Conservation (phyloP, 2,797 vertebrate genomes). For the Lithobates sylvaticus region DNA sequence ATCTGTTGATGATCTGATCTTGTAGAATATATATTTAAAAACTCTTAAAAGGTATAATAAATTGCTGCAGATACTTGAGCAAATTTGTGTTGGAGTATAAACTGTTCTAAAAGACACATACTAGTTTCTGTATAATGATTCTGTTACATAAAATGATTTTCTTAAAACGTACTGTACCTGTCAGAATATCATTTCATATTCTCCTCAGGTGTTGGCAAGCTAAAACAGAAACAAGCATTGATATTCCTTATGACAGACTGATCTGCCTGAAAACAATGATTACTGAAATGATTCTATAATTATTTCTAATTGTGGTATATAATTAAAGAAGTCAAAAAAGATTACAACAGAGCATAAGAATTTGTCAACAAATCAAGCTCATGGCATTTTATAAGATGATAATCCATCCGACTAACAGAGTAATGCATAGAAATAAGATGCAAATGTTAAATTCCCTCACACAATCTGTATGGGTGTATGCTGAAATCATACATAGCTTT, state of each 20-base stretch:
- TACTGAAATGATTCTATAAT: slow-evolving; percentile 38
- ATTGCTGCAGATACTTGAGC: too few relatives aligned
- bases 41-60: too few relatives aligned
- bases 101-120: too few relatives aligned
- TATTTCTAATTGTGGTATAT: slow-evolving; percentile 31
- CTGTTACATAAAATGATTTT: neutral
- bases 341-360: slow-evolving; percentile 23
- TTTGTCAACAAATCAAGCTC: slow-evolving; percentile 27
- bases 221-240: neutral
- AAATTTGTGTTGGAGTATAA: too few relatives aligned
- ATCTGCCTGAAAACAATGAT: slow-evolving; percentile 43
- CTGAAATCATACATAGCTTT: too few relatives aligned
- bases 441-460: too few relatives aligned
- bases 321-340: slow-evolving; percentile 36
- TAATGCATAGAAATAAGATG: neutral
- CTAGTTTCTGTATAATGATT: neutral
- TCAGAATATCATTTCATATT: neutral
- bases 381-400: neutral
- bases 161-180: neutral
- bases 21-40: neutral
- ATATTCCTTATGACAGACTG: slow-evolving; percentile 34
- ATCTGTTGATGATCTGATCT: neutral
- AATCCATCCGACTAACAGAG: neutral
- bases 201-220: neutral
- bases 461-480: too few relatives aligned